phyloP scores from a whole-genome alignment of 2,113 vertebrate genomes.

The Ictalurus furcatus region DNA sequence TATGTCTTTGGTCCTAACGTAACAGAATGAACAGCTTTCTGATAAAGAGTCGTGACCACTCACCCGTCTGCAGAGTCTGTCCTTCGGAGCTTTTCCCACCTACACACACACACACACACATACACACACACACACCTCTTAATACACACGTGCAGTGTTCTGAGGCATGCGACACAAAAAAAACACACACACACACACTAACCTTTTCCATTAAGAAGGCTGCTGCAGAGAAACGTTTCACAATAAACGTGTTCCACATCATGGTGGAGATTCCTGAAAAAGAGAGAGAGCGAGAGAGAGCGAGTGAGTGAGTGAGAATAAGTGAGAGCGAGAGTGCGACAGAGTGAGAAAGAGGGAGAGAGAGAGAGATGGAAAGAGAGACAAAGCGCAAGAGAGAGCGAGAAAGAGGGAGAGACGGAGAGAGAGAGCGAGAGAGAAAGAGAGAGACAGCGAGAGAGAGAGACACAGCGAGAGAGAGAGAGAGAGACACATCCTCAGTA shows the following conservation, averaged over 20 bases:
- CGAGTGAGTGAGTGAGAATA: background rate
- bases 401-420: background rate
- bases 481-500: too few species aligned
- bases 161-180: background rate
- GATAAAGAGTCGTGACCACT: slow-evolving; percentile 57
- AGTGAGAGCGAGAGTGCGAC: background rate
- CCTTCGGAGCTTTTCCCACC: slow-evolving; percentile 97
- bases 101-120: slow-evolving; percentile 53
- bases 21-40: background rate
- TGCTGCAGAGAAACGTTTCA: slow-evolving; percentile 91
- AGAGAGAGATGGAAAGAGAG: background rate
- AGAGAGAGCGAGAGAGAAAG: background rate
- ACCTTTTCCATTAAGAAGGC: slow-evolving; percentile 95
- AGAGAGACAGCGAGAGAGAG: background rate
- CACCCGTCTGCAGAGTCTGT: slow-evolving; percentile 91
- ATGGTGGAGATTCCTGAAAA: slow-evolving; percentile 85
- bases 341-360: background rate
- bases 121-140: slow-evolving; percentile 5
- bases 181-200: background rate
- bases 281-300: background rate
- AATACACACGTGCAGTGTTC: background rate
- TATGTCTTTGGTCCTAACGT: background rate
- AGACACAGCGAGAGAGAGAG: too few species aligned
- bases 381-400: background rate
- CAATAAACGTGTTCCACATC: slow-evolving; percentile 98